phyloP scores from a whole-genome alignment of 1,140 invertebrate genomes.

The Lerema accius region DNA sequence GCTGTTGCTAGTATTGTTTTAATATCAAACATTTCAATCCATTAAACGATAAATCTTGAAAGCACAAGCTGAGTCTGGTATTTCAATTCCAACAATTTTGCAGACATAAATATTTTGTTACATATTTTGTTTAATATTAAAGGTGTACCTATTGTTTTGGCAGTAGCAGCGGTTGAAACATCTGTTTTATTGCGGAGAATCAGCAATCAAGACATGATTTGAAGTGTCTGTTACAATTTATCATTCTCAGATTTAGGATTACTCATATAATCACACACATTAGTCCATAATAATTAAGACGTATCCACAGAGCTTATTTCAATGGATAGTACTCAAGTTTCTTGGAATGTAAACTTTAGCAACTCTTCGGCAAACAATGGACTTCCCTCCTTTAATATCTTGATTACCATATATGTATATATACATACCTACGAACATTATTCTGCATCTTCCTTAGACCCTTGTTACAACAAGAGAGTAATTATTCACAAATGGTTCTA shows the following conservation, averaged over 20 bases:
- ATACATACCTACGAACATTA: conserved; percentile 17
- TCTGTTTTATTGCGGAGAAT: too few species aligned
- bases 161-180: too few species aligned
- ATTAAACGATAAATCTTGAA: conserved; percentile 22
- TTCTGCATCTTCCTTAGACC: conserved; percentile 12
- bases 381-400: conserved; percentile 18
- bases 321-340: neutral
- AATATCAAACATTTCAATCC: conserved; percentile 26
- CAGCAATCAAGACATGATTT: too few species aligned
- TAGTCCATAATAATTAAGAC: too few species aligned
- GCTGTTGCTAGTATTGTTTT: conserved; percentile 20
- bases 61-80: conserved; percentile 10
- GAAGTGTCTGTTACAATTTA: too few species aligned
- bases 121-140: conserved; percentile 15
- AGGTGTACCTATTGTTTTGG: too few species aligned
- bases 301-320: too few species aligned
- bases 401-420: conserved; percentile 20
- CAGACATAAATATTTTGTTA: neutral
- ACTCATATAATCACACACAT: too few species aligned
- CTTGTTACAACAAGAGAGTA: conserved; percentile 16
- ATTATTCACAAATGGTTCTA: conserved; percentile 14
- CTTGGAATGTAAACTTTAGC: conserved; percentile 1
- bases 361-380: conserved; percentile 12
- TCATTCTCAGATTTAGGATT: too few species aligned
- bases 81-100: conserved; percentile 15